Conservation (phyloP, 2,113 vertebrate genomes). For the Lipotes vexillifer region DNA sequence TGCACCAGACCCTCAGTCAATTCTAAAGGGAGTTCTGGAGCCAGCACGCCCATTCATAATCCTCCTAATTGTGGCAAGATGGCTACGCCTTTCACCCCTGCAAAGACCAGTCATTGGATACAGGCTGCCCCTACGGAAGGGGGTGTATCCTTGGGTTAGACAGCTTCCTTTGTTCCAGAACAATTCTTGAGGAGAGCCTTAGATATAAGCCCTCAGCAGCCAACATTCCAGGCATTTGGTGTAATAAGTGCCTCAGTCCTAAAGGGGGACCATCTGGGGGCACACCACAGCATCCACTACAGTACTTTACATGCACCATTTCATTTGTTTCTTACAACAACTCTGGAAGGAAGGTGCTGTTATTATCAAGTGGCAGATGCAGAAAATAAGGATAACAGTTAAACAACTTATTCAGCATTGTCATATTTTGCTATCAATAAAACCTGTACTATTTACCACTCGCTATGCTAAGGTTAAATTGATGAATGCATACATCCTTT, state of each 20-base stretch:
- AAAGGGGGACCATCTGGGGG: fast-evolving
- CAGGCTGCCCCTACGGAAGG: background rate
- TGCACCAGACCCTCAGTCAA: background rate
- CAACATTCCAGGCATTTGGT: background rate
- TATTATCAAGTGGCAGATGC: background rate
- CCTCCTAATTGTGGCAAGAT: background rate
- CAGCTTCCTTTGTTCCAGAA: background rate
- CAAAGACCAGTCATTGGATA: background rate
- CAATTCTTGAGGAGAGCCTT: background rate
- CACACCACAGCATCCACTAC: background rate
- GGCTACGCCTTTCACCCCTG: background rate
- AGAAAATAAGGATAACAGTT: background rate
- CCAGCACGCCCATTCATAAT: background rate
- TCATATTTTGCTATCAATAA: background rate
- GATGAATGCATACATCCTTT: background rate
- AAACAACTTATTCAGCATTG: background rate
- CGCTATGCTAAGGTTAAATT: background rate
- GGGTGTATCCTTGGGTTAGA: background rate
- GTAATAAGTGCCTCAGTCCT: background rate
- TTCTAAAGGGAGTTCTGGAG: background rate
- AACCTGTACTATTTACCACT: background rate
- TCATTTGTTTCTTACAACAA: background rate
- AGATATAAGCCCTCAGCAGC: background rate
- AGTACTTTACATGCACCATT: background rate
- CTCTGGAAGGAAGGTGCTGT: background rate